Evolutionary conservation across 35 echinoderm and acorn worm species (phyloP).

Genomic region (Eucidaris tribuloides): DNA sequence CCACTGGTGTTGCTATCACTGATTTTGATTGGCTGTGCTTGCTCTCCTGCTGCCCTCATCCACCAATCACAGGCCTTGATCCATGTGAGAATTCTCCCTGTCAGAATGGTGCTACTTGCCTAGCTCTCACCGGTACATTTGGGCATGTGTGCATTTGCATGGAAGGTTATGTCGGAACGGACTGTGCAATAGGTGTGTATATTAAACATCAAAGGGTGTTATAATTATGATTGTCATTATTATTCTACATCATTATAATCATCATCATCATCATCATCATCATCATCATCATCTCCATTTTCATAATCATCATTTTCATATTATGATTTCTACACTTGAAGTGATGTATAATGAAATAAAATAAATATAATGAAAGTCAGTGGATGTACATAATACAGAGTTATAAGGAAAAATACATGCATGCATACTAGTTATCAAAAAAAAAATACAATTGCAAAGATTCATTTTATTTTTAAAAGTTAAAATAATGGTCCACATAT

Average conservation of each 20-base stretch:
- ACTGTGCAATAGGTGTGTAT: constrained; percentile 56
- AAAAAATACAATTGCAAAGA: too few relatives aligned
- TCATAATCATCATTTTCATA: neutral
- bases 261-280: too few relatives aligned
- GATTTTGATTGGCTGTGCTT: neutral
- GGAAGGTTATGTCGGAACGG: neutral
- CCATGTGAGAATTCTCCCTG: constrained; percentile 26
- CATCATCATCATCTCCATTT: too few relatives aligned
- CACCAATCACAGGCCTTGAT: constrained; percentile 1
- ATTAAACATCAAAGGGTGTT: neutral
- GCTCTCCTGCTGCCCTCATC: neutral
- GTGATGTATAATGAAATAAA: too few relatives aligned
- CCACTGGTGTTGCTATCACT: neutral
- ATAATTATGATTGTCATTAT: too few relatives aligned
- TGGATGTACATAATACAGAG: too few relatives aligned
- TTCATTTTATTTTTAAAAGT: too few relatives aligned
- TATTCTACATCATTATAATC: too few relatives aligned
- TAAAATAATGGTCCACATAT: too few relatives aligned
- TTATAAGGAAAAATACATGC: too few relatives aligned
- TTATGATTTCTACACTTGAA: neutral
- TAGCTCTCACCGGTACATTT: neutral
- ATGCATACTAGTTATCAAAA: too few relatives aligned
- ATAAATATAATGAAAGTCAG: too few relatives aligned
- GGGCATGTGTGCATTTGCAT: constrained; percentile 26
- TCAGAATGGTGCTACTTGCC: constrained; percentile 24